Evolutionary conservation across 2,888 invertebrate species (phyloP).

Genomic region (Orthosia gothica): DNA sequence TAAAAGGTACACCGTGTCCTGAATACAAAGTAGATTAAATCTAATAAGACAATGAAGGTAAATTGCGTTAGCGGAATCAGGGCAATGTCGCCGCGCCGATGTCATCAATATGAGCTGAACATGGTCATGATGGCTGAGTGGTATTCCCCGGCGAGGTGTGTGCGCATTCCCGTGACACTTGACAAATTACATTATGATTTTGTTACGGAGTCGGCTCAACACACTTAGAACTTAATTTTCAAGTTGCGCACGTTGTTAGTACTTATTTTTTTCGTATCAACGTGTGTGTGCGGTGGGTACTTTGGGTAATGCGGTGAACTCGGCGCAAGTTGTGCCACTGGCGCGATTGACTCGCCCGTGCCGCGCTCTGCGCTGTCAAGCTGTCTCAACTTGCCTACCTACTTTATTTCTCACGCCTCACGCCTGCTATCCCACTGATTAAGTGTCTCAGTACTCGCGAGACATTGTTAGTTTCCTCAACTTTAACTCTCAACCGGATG

Average conservation of each 20-base stretch:
- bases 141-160: conserved; percentile 61
- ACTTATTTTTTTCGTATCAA: conserved; percentile 67
- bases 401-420: conserved; percentile 70
- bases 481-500: conserved; percentile 26
- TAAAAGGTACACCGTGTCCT: conserved; percentile 63
- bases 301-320: conserved; percentile 60
- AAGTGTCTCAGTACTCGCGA: conserved; percentile 54
- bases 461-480: conserved; percentile 31
- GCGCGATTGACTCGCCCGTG: conserved; percentile 58
- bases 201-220: conserved; percentile 77
- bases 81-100: conserved; percentile 52
- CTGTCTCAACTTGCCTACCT: conserved; percentile 71
- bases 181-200: conserved; percentile 87
- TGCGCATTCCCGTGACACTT: conserved; percentile 74
- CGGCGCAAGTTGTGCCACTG: conserved; percentile 66
- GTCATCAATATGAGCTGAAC: conserved; percentile 59
- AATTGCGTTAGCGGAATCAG: conserved; percentile 58
- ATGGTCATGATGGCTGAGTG: conserved; percentile 50
- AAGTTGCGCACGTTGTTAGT: conserved; percentile 73
- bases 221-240: conserved; percentile 78
- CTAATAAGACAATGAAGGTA: conserved; percentile 64
- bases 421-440: conserved; percentile 65
- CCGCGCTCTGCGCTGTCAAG: conserved; percentile 68
- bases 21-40: conserved; percentile 64
- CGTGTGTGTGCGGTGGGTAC: conserved; percentile 59